Percentiles rank a stretch among this genome's conserved stretches.
Evolutionary conservation across 2,113 vertebrate species (phyloP).

Genomic region (Elgaria multicarinata): DNA sequence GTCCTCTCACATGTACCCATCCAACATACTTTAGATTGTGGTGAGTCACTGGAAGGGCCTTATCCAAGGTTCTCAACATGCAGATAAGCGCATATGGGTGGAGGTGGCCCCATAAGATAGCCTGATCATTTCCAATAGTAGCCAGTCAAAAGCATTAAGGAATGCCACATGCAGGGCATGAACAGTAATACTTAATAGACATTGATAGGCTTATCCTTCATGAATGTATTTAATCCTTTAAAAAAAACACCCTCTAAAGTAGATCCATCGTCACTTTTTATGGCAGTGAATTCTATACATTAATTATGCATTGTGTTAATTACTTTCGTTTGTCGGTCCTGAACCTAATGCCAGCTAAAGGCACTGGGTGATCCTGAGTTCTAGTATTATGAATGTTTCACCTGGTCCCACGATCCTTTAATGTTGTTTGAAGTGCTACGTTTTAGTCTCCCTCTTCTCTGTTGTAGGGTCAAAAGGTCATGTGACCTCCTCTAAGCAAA

Average conservation of each 20-base stretch:
- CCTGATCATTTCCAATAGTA: not conserved
- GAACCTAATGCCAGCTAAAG: not conserved
- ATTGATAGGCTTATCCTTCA: not conserved
- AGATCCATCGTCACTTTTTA: not conserved
- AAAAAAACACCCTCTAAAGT: not conserved
- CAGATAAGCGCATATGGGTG: not conserved
- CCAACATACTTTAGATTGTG: not conserved
- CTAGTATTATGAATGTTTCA: not conserved
- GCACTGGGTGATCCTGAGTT: not conserved
- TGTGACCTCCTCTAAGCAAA: slow-evolving; percentile 26
- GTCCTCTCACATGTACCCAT: not conserved
- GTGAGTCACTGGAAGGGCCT: not conserved
- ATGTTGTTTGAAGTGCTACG: slow-evolving; percentile 1
- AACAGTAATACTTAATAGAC: not conserved
- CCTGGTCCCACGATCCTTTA: not conserved
- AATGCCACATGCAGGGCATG: not conserved
- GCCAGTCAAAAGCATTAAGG: not conserved
- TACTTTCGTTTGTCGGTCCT: not conserved
- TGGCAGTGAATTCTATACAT: not conserved
- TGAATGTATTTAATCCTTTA: not conserved
- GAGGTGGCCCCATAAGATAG: not conserved
- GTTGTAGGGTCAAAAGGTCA: slow-evolving; percentile 39
- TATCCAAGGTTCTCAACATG: not conserved
- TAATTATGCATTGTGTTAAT: not conserved
- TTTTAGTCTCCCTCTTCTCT: not conserved